Evolutionary conservation across 2,113 vertebrate genomes (phyloP), one percentile per base, ranked within the genome.

Genomic region (Lipophrys pholis): DNA sequence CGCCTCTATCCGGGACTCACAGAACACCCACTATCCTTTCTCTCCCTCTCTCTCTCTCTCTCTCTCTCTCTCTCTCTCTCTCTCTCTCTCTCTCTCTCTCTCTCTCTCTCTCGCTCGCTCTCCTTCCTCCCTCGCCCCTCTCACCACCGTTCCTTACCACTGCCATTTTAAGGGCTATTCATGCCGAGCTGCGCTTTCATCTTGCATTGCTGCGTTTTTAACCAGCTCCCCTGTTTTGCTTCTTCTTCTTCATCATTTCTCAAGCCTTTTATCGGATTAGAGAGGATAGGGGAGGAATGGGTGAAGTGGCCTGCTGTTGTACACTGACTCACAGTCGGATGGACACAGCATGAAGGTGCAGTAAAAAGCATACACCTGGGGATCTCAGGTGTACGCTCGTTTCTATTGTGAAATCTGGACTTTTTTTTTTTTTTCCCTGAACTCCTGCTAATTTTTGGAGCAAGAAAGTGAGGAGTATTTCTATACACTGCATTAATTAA

Each of bases 1-100:
- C 53, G 66, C 76, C 68, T 87, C 83, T 87, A 90, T 92, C 77
- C 84, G 73, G 83, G 85, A 73, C 80, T 84, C 86, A 91, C 86
- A 90, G 89, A 89, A 90, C 89, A 87, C 87, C 91, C 87, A 89
- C 87, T 89, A 85, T 90, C 84, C 76, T 51, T 51, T 49, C 50
- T 49, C 72, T 55, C 76, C 46, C 62, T 60, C 67, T 81, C 66
- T 61, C 53, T n/a, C n/a, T n/a, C n/a, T n/a, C n/a, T n/a, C n/a
- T n/a, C n/a, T n/a, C n/a, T n/a, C n/a, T n/a, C n/a, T n/a, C n/a
- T n/a, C n/a, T n/a, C n/a, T n/a, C n/a, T n/a, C n/a, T n/a, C n/a
- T n/a, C n/a, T n/a, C n/a, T n/a, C n/a, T n/a, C n/a, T n/a, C n/a
- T n/a, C n/a, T n/a, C n/a, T n/a, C n/a, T n/a, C n/a, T n/a, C 70